A percentile compares a stretch with the other conserved stretches of the same genome.
These are phyloP conservation scores for Leptopilina boulardi DNA, from an alignment of 1,140 invertebrate species.

Conservation along the genomic window DNA sequence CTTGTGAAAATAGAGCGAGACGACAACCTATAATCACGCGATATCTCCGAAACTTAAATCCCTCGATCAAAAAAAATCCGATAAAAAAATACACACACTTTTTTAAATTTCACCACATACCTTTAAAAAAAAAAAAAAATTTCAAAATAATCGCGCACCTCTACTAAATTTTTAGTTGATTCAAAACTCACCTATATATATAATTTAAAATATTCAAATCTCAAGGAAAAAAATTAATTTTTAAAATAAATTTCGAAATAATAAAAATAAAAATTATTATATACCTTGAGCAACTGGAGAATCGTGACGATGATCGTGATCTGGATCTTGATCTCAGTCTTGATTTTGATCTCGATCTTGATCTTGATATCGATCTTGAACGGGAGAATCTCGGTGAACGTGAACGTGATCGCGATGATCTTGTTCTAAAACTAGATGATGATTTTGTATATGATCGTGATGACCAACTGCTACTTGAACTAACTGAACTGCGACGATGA, in stretches of 20 bases:
- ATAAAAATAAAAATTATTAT: neutral
- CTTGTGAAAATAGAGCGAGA: conserved; percentile 60
- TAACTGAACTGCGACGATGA: conserved; percentile 66
- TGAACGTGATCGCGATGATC: conserved; percentile 57
- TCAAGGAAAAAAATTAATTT: too few relatives aligned
- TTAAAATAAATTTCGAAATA: neutral
- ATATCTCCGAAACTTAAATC: conserved; percentile 37
- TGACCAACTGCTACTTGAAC: conserved; percentile 69
- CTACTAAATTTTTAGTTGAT: too few relatives aligned
- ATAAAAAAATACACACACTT: too few relatives aligned
- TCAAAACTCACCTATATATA: too few relatives aligned
- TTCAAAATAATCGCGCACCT: too few relatives aligned
- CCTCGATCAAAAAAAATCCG: conserved; percentile 33
- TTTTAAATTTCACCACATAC: too few relatives aligned
- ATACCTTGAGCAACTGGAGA: conserved; percentile 68
- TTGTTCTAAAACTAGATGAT: conserved; percentile 50
- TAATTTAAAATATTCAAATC: too few relatives aligned
- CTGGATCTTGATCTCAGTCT: conserved; percentile 52
- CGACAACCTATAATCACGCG: conserved; percentile 63
- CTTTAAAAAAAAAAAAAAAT: conserved; percentile 12
- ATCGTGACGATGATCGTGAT: conserved; percentile 51
- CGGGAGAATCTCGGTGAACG: conserved; percentile 38
- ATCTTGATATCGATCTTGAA: conserved; percentile 55
- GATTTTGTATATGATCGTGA: conserved; percentile 62
- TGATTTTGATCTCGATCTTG: conserved; percentile 53